Percentiles rank a stretch among this genome's conserved stretches.
Evolutionary conservation across 2,797 vertebrate genomes (phyloP).

Genomic region (Poecile montanus): DNA sequence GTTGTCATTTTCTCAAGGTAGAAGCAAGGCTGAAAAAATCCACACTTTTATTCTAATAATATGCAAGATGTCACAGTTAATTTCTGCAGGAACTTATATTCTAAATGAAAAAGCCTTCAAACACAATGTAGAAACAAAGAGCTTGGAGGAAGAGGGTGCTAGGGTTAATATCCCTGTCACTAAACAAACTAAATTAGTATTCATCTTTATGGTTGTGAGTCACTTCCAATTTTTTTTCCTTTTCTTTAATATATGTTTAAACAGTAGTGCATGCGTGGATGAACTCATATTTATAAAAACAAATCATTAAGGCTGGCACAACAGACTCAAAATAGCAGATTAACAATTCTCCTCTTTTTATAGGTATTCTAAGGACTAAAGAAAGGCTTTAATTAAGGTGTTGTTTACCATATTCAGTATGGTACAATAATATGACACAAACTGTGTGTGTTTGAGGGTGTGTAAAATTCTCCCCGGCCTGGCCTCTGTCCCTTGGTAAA

Average conservation of each 20-base stretch:
- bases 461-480: neutral
- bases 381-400: neutral
- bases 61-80: neutral
- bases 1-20: neutral
- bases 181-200: neutral
- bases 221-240: neutral
- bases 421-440: neutral
- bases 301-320: neutral
- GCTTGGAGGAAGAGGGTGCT: neutral
- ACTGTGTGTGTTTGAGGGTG: rapidly evolving
- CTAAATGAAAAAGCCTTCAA: neutral
- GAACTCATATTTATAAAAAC: neutral
- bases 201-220: neutral
- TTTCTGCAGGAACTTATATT: neutral
- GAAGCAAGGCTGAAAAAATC: neutral
- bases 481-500: neutral
- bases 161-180: neutral
- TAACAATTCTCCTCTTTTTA: neutral
- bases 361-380: neutral
- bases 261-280: rapidly evolving
- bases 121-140: neutral
- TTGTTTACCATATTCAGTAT: neutral
- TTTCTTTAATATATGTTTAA: neutral
- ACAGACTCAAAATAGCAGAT: neutral
- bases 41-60: neutral